These are phyloP conservation scores for Piprites chloris DNA, from an alignment of 2,113 vertebrate genomes.

Conservation along the genomic window DNA sequence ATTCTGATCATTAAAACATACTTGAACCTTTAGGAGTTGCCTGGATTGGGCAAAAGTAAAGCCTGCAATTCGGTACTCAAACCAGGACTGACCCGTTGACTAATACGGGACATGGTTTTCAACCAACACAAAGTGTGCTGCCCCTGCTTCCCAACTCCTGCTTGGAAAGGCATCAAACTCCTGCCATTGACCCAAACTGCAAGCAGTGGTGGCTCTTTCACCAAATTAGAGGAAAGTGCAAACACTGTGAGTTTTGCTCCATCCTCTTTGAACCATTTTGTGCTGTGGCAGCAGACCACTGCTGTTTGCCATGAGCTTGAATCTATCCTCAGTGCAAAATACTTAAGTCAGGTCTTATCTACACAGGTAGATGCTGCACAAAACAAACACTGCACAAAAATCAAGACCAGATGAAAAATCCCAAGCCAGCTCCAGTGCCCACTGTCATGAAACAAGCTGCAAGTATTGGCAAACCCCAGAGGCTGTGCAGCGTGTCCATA, in stretches of 20 bases:
- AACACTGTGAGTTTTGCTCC: fast-evolving
- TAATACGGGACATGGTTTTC: background rate
- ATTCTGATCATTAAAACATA: background rate
- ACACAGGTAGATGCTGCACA: background rate
- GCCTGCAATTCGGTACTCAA: background rate
- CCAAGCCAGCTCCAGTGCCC: background rate
- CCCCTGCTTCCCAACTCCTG: background rate
- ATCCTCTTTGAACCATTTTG: background rate
- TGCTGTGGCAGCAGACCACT: background rate
- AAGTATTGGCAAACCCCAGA: background rate
- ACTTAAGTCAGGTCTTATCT: background rate
- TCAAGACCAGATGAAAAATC: background rate
- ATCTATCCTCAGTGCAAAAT: fast-evolving
- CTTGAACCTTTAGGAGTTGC: background rate
- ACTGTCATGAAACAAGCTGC: background rate
- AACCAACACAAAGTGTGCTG: background rate
- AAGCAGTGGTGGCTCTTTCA: background rate
- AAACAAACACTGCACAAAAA: background rate
- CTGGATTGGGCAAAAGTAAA: background rate
- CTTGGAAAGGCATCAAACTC: background rate
- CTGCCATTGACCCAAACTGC: background rate
- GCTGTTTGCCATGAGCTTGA: background rate
- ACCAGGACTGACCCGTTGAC: background rate
- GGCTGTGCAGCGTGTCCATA: background rate
- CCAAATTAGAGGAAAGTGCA: background rate